Evolutionary conservation across 2,888 invertebrate genomes (phyloP).

Genomic region (Danaus chrysippus): DNA sequence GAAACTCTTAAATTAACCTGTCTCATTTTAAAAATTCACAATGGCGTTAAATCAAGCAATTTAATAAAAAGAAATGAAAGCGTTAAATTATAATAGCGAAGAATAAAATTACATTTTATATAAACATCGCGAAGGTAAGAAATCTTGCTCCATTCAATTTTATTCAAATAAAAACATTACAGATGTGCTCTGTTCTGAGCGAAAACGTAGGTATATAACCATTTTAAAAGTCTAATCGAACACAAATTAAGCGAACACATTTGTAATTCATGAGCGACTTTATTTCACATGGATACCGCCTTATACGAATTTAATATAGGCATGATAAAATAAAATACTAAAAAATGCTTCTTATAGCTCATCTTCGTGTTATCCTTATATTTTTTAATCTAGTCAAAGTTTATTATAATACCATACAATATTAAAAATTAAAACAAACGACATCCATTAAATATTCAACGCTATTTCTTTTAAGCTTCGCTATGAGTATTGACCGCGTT

Average conservation of each 20-base stretch:
- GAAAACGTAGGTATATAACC: slow-evolving; percentile 40
- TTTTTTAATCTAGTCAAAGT: neutral
- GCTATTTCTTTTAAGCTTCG: too few species aligned
- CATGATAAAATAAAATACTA: slow-evolving; percentile 38
- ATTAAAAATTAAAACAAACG: too few species aligned
- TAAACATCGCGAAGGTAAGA: slow-evolving; percentile 31
- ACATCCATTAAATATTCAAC: too few species aligned
- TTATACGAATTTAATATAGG: slow-evolving; percentile 45
- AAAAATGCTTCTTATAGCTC: neutral
- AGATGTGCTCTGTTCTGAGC: slow-evolving; percentile 34
- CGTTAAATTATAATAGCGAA: slow-evolving; percentile 25
- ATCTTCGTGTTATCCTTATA: neutral
- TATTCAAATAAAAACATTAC: slow-evolving; percentile 52
- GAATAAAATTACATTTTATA: slow-evolving; percentile 27
- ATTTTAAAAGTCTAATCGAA: slow-evolving; percentile 59
- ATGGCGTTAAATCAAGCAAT: slow-evolving; percentile 9
- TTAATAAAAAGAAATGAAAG: slow-evolving; percentile 22
- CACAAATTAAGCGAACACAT: slow-evolving; percentile 59
- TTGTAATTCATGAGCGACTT: slow-evolving; percentile 56
- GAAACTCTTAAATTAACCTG: slow-evolving; percentile 18
- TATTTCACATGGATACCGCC: slow-evolving; percentile 39
- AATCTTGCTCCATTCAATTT: slow-evolving; percentile 47
- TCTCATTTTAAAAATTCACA: slow-evolving; percentile 19
- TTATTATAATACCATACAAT: too few species aligned
- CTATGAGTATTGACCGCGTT: too few species aligned